Conservation (phyloP, 1,140 invertebrate genomes). For the Berghia stephanieae region DNA sequence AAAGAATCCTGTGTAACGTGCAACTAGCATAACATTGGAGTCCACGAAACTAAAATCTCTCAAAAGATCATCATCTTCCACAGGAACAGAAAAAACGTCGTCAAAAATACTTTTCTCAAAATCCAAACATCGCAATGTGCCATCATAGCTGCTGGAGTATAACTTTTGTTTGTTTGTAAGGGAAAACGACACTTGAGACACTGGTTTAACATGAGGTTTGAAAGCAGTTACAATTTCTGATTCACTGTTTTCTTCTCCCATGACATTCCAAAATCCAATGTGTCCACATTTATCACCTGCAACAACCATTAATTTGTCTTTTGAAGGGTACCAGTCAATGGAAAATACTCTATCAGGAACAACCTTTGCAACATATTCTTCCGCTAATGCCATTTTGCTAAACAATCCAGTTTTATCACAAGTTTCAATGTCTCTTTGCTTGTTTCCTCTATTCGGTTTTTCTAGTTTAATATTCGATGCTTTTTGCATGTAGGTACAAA, state of each 20-base stretch:
- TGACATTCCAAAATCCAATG: slow-evolving; percentile 59
- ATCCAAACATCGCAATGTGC: slow-evolving; percentile 50
- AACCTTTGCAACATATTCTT: slow-evolving; percentile 51
- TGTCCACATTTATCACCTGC: slow-evolving; percentile 61
- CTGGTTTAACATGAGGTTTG: slow-evolving; percentile 50
- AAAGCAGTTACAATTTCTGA: slow-evolving; percentile 49
- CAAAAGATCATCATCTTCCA: slow-evolving; percentile 50
- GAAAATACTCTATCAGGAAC: slow-evolving; percentile 55
- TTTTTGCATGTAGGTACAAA: neutral
- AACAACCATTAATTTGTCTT: slow-evolving; percentile 40
- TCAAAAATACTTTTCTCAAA: slow-evolving; percentile 52
- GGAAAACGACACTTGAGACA: slow-evolving; percentile 45
- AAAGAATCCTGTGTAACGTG: slow-evolving; percentile 53
- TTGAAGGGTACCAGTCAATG: slow-evolving; percentile 49
- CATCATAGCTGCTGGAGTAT: slow-evolving; percentile 57
- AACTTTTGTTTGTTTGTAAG: slow-evolving; percentile 34
- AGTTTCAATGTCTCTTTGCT: slow-evolving; percentile 3
- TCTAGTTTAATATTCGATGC: neutral
- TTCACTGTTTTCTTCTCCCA: slow-evolving; percentile 35
- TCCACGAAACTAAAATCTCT: slow-evolving; percentile 51
- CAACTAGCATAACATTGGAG: slow-evolving; percentile 46
- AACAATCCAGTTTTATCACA: slow-evolving; percentile 43
- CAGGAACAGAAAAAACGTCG: slow-evolving; percentile 39
- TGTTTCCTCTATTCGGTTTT: neutral
- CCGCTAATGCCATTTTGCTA: slow-evolving; percentile 40